Percentiles rank a stretch among this genome's conserved stretches.
phyloP scores from a whole-genome alignment of 2,888 invertebrate genomes.

The Spicauda simplicius region DNA sequence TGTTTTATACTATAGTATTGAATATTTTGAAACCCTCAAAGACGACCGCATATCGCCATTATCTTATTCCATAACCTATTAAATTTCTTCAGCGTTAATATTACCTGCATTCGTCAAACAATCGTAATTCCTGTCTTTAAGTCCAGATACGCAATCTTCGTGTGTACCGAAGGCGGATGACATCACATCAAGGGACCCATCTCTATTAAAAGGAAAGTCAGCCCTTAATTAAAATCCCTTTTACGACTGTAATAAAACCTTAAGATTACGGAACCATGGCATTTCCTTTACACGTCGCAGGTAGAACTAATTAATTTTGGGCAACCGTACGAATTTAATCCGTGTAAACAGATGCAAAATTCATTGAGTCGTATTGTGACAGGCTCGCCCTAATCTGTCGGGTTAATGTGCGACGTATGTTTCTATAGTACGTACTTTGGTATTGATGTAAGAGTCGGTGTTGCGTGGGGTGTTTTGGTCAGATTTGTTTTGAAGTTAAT shows the following conservation, averaged over 20 bases:
- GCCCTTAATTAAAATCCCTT: constrained; percentile 36
- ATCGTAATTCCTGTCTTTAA: constrained; percentile 3
- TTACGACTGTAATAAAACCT: constrained; percentile 35
- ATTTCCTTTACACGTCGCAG: constrained; percentile 36
- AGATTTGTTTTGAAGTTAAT: too few species aligned
- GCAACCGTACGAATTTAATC: constrained; percentile 36
- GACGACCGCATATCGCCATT: too few species aligned
- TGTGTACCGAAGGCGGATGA: constrained; percentile 3
- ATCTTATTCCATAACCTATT: too few species aligned
- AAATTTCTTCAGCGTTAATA: too few species aligned
- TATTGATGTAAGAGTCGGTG: not conserved
- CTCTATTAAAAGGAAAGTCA: constrained; percentile 34
- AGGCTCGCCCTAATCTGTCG: constrained; percentile 31
- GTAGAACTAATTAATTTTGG: constrained; percentile 36
- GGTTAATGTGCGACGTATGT: constrained; percentile 21
- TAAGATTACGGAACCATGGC: constrained; percentile 36
- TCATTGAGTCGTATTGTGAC: constrained; percentile 38
- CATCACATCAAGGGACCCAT: constrained; percentile 28
- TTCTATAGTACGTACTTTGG: not conserved
- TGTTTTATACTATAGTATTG: too few species aligned
- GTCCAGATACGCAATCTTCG: constrained; percentile 7
- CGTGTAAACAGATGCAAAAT: constrained; percentile 37
- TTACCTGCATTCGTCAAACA: too few species aligned
- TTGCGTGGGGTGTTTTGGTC: too few species aligned
- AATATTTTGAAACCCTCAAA: too few species aligned